Base-by-base conservation (phyloP, 2,797 vertebrate genomes). In the Mus minutoides region DNA sequence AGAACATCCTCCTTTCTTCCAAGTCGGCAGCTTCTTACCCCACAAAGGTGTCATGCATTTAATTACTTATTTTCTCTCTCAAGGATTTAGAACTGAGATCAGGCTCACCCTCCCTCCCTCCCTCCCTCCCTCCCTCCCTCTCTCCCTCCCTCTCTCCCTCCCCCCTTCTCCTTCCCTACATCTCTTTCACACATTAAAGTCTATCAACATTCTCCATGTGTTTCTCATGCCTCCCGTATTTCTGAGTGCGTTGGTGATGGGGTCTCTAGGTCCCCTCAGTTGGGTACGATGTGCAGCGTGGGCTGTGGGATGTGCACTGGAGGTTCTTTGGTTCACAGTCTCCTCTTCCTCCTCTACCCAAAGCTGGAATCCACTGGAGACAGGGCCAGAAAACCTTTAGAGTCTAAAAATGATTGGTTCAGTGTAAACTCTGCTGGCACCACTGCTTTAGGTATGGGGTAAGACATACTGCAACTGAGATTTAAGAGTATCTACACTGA, bases 41-140 rank as follows among this genome's bases (percentile, higher is more conserved):
- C 26, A 78, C 26, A 91, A 43, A 3, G 10, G 0, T 26, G 46
- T 86, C 73, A 49, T 12, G 75, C 75, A 49, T 87, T 89, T 80
- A 26, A 76, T 95, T 90, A 62, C 22, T 92, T 40, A 43, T 83
- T 77, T 69, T 40, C 54, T 84, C 3, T 91, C 76, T 79, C 79
- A 84, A 92, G 24, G 21, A 54, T 92, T 73, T 67, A 58, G 89
- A 93, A 92, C 16, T 21, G 67, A 79, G 69, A 80, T 46, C 40
- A 62, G 6, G 10, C 37, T 49, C 40, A 11, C 34, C 52, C 16
- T 43, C 26, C 17, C 12, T 69, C 34, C n/a, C 16, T 11, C 13
- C 62, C 34, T n/a, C 58, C 88, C 56, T 0, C 26, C 52, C 54
- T 8, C 21, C 8, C 80, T 13, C 34, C 52, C 16, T 43, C 26